Percentiles rank a stretch among this genome's conserved stretches.
Conservation (phyloP, 2,888 invertebrate genomes). For the Chloroclystis v-ata region DNA sequence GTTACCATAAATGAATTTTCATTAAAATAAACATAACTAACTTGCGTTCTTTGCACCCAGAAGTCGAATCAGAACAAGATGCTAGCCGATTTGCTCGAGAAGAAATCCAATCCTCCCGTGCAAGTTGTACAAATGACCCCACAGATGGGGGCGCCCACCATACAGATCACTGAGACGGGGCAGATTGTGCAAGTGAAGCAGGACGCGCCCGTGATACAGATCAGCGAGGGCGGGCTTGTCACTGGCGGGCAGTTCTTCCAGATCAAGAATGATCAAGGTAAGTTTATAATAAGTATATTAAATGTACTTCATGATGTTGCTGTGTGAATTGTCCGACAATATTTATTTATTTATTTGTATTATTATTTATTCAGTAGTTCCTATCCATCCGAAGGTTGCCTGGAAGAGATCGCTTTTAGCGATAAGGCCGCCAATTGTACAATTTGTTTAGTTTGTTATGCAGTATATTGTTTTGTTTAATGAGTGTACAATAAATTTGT, state of each 20-base stretch:
- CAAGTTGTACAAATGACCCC: constrained; percentile 70
- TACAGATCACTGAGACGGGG: constrained; percentile 70
- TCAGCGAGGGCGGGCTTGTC: constrained; percentile 48
- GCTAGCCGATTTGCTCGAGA: constrained; percentile 89
- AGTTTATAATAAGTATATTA: too few relatives aligned
- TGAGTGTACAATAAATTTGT: too few relatives aligned
- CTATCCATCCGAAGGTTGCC: too few relatives aligned
- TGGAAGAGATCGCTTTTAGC: too few relatives aligned
- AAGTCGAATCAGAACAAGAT: constrained; percentile 82
- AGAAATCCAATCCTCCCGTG: constrained; percentile 80
- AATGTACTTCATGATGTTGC: too few relatives aligned
- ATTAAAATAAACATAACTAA: not conserved
- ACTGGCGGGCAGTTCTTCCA: constrained; percentile 57
- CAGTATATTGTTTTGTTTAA: too few relatives aligned
- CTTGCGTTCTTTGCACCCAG: constrained; percentile 35
- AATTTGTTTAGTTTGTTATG: too few relatives aligned
- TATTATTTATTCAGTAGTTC: too few relatives aligned
- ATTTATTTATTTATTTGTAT: too few relatives aligned
- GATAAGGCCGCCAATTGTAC: too few relatives aligned
- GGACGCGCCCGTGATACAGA: constrained; percentile 57
- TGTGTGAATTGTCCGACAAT: too few relatives aligned
- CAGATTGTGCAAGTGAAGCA: constrained; percentile 70
- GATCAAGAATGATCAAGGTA: constrained; percentile 65
- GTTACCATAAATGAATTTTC: too few relatives aligned
- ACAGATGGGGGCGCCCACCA: constrained; percentile 67